These are phyloP conservation scores for Drosophila suboccidentalis DNA, from an alignment of 2,888 invertebrate genomes.

Conservation along the genomic window DNA sequence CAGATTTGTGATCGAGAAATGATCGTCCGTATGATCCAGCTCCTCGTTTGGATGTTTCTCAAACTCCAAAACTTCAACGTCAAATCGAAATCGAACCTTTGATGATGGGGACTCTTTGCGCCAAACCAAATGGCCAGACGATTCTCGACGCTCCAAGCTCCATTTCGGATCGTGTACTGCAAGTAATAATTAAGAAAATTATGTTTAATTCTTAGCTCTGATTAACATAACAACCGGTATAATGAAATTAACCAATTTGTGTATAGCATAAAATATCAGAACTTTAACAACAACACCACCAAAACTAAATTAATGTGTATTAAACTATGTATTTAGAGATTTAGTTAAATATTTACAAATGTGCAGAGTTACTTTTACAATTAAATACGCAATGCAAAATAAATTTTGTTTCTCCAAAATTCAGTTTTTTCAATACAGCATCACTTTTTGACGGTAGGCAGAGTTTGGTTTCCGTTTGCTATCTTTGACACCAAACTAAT, in stretches of 20 bases:
- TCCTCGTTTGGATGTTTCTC: constrained; percentile 85
- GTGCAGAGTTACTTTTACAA: constrained; percentile 71
- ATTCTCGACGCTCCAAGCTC: constrained; percentile 85
- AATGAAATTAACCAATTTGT: constrained; percentile 51
- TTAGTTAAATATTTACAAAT: no score
- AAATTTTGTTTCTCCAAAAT: constrained; percentile 56
- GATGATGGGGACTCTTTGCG: constrained; percentile 85
- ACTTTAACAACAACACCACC: no score
- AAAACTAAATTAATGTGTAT: no score
- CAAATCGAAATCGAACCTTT: constrained; percentile 86
- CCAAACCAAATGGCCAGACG: constrained; percentile 86
- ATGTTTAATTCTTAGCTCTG: background rate
- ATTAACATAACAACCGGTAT: constrained; percentile 22
- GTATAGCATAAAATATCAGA: constrained; percentile 67
- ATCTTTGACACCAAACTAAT: background rate
- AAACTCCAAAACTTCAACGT: constrained; percentile 86
- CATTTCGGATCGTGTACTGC: constrained; percentile 85
- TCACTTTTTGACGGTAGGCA: background rate
- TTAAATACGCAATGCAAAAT: constrained; percentile 63
- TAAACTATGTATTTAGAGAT: no score
- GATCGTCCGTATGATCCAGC: constrained; percentile 64
- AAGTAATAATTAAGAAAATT: background rate
- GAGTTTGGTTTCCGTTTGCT: background rate
- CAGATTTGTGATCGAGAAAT: constrained; percentile 74
- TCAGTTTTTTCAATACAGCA: background rate